These are phyloP conservation scores for Hafferia zeledoni DNA, from an alignment of 2,797 vertebrate genomes.

Conservation along the genomic window DNA sequence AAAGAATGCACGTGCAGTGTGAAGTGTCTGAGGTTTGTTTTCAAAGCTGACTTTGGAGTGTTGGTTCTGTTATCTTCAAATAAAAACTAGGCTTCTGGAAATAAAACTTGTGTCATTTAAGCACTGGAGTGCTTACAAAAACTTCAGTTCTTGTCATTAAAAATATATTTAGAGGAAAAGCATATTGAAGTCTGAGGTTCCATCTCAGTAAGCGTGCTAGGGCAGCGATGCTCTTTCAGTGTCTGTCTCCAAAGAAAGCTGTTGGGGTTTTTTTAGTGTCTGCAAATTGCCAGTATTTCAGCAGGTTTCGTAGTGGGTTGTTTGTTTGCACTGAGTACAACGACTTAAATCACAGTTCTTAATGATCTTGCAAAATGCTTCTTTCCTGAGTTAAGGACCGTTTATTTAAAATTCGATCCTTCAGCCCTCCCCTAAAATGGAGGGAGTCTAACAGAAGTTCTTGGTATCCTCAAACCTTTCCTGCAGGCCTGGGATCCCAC, in stretches of 20 bases:
- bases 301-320: fast-evolving
- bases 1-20: background rate
- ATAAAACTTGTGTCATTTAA: background rate
- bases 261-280: background rate
- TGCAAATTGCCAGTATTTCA: background rate
- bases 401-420: background rate
- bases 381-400: background rate
- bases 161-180: background rate
- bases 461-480: background rate
- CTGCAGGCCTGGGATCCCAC: background rate
- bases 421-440: background rate
- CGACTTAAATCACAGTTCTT: background rate
- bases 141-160: background rate
- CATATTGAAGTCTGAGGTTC: background rate
- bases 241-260: background rate
- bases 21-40: background rate
- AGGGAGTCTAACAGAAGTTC: fast-evolving
- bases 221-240: background rate
- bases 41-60: background rate
- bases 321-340: background rate
- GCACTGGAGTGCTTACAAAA: background rate
- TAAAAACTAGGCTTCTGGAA: background rate
- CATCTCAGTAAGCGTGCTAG: background rate
- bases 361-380: background rate
- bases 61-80: background rate